Percentiles rank a stretch among this genome's conserved stretches.
phyloP scores from a whole-genome alignment of 2,113 vertebrate species.

The Malurus elegans region DNA sequence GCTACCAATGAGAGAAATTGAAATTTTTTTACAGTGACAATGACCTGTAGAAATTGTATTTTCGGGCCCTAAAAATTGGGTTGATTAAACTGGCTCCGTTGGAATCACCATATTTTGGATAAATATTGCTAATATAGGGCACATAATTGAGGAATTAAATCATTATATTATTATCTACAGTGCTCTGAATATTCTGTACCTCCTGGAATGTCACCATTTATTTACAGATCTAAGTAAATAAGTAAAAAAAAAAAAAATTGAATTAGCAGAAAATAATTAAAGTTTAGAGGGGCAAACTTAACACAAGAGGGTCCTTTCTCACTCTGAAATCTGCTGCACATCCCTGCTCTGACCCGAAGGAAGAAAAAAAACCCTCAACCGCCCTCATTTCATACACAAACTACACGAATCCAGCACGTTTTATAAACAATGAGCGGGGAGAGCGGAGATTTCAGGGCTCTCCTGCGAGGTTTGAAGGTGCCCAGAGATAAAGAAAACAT shows the following conservation, averaged over 20 bases:
- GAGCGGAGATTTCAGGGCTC: background rate
- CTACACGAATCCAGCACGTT: background rate
- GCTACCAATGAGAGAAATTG: background rate
- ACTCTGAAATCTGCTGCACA: background rate
- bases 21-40: background rate
- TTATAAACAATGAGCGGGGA: background rate
- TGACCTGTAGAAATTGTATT: background rate
- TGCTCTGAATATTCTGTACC: background rate
- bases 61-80: background rate
- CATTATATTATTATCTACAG: background rate
- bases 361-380: background rate
- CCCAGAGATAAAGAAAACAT: constrained; percentile 42
- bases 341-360: background rate
- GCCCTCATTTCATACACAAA: background rate
- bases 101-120: background rate
- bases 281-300: background rate
- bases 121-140: background rate
- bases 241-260: background rate
- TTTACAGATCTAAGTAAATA: background rate
- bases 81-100: background rate
- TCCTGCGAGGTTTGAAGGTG: background rate
- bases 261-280: background rate
- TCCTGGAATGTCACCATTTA: background rate
- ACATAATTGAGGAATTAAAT: background rate
- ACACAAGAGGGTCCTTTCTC: background rate